phyloP scores from a whole-genome alignment of 2,113 vertebrate species.

The Psittacara wagleri region DNA sequence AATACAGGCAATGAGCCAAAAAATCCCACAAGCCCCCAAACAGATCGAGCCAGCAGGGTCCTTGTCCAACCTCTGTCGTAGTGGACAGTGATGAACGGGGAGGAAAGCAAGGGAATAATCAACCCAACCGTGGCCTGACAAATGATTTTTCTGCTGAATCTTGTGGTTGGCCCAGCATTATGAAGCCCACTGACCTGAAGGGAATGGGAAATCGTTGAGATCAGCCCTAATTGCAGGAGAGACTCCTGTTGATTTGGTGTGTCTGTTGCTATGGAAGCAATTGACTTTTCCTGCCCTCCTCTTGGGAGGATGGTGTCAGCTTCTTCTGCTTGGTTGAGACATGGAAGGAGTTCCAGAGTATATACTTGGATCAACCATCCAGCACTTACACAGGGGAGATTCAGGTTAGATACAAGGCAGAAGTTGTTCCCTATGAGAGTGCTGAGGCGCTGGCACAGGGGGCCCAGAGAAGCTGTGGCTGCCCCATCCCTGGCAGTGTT shows the following conservation, averaged over 20 bases:
- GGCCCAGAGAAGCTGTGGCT: neutral
- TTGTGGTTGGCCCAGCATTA: neutral
- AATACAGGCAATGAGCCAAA: neutral
- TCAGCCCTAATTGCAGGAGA: neutral
- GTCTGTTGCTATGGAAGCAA: neutral
- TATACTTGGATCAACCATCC: neutral
- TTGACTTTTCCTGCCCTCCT: neutral
- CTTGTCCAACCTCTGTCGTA: neutral
- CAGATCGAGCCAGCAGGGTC: neutral
- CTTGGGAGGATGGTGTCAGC: neutral
- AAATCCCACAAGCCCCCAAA: neutral
- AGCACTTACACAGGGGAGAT: neutral
- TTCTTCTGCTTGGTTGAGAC: neutral
- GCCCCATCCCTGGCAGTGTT: too few species aligned
- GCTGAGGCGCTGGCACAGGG: neutral
- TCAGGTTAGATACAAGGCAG: neutral
- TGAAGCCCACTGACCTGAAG: constrained; percentile 40
- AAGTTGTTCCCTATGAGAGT: neutral
- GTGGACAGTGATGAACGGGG: neutral
- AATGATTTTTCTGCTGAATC: neutral
- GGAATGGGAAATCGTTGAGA: constrained; percentile 31
- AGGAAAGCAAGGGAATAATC: neutral
- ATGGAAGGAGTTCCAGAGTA: neutral
- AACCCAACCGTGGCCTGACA: neutral
- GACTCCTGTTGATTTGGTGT: neutral